Base-by-base conservation (phyloP, 2,888 invertebrate species). In the Mellilla xanthometata region DNA sequence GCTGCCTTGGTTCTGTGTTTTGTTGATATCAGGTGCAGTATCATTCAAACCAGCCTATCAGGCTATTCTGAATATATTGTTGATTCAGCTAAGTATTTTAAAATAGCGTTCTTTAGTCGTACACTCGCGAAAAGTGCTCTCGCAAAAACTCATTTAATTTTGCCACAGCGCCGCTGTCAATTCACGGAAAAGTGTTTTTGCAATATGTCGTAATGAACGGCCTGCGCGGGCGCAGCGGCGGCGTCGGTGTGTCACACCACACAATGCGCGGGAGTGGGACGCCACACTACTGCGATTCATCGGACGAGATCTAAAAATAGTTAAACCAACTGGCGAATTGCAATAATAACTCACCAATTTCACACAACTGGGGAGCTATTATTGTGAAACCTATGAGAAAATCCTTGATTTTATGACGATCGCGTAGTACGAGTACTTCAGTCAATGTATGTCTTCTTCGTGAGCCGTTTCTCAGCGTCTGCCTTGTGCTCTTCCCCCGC, bases 231-330 rank as follows among this genome's bases (percentile, higher is more conserved):
- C 46, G 46, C 46, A 46, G 28, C 54, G 60, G 57, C 53, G 56
- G n/a, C n/a, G n/a, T n/a, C 58, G 64, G 55, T 63, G 68, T 68
- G n/a, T n/a, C n/a, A n/a, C 68, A 62, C 66, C 64, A 51, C 65
- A 72, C 69, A 72, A 66, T 66, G 68, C 69, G 65, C 60, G 43
- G 30, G 26, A 60, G 53, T 63, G 9, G 10, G 28, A 7, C 8
- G 12, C 41, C 47, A 42, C 7, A 8, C 27, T 8, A 1, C 4
- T 7, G 2, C 5, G 2, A 29, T 41, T 32, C 31, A 24, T 3
- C 11, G 13, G 35, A 15, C 26, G 0, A n/a, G 2, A 3, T 8
- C n/a, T n/a, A n/a, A n/a, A n/a, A n/a, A n/a, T n/a, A n/a, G n/a
- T n/a, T n/a, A n/a, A n/a, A n/a, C n/a, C n/a, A n/a, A n/a, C n/a